Evolutionary conservation across 23 tunicate species (phyloP).

Genomic region (Pegea sp.): DNA sequence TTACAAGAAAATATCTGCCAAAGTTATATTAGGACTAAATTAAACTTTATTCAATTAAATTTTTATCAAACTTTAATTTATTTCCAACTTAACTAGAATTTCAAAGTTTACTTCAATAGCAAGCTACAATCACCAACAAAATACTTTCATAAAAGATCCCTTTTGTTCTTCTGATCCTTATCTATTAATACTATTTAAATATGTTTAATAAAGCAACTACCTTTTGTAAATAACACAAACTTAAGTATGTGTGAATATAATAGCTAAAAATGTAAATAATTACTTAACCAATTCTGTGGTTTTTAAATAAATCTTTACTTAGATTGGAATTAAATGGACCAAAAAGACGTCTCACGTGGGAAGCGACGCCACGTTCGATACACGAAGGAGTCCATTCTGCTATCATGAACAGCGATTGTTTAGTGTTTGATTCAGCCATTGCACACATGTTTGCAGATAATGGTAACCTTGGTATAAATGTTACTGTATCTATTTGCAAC

Average conservation of each 20-base stretch:
- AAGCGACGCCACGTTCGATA: constrained; percentile 97
- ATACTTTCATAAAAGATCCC: too few species aligned
- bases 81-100: too few species aligned
- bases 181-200: too few species aligned
- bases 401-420: constrained; percentile 78
- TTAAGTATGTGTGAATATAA: neutral
- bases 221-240: too few species aligned
- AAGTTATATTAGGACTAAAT: too few species aligned
- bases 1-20: too few species aligned
- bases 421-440: constrained; percentile 91
- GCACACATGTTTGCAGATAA: constrained; percentile 99
- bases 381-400: constrained; percentile 97
- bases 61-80: too few species aligned
- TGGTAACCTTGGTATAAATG: constrained; percentile 98
- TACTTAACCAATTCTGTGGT: neutral
- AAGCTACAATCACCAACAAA: too few species aligned
- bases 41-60: too few species aligned
- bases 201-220: too few species aligned
- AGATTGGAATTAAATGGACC: constrained; percentile 95
- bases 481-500: constrained; percentile 89
- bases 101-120: too few species aligned
- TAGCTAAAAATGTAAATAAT: neutral
- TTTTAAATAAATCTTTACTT: neutral
- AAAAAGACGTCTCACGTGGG: constrained; percentile 92
- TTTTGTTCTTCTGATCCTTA: too few species aligned